These are phyloP conservation scores for Ailuropoda melanoleuca DNA, from an alignment of 2,113 vertebrate species.

Conservation along the genomic window DNA sequence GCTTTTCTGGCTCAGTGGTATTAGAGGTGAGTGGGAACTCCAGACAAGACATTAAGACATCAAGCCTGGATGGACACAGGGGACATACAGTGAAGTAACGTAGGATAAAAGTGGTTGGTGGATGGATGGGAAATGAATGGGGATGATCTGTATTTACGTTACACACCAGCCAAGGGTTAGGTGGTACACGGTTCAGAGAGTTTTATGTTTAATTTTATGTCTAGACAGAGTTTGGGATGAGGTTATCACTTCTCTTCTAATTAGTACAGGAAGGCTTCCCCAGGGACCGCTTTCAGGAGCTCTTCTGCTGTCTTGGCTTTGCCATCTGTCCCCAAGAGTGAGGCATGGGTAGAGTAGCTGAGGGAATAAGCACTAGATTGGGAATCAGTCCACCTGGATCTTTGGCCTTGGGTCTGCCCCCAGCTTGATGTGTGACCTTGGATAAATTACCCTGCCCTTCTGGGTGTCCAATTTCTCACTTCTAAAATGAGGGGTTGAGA, in stretches of 20 bases:
- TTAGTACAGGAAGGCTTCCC: slow-evolving; percentile 39
- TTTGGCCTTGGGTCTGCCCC: background rate
- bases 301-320: background rate
- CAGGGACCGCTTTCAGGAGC: background rate
- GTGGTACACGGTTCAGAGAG: slow-evolving; percentile 31
- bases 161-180: slow-evolving; percentile 16
- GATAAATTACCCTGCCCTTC: background rate
- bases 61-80: background rate
- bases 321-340: slow-evolving; percentile 48
- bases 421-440: background rate
- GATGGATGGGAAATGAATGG: background rate
- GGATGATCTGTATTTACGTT: background rate
- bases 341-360: background rate
- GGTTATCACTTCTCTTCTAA: slow-evolving; percentile 62
- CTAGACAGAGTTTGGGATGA: slow-evolving; percentile 63
- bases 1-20: background rate
- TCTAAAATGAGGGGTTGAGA: background rate
- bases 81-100: background rate
- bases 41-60: background rate
- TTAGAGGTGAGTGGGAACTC: background rate
- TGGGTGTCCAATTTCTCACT: background rate
- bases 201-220: slow-evolving; percentile 68
- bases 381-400: background rate
- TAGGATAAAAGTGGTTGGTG: background rate
- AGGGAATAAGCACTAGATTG: background rate